Evolutionary conservation across 2,113 vertebrate species (phyloP), one percentile per base, ranked within the genome.

Genomic region (Eulemur macaco): DNA sequence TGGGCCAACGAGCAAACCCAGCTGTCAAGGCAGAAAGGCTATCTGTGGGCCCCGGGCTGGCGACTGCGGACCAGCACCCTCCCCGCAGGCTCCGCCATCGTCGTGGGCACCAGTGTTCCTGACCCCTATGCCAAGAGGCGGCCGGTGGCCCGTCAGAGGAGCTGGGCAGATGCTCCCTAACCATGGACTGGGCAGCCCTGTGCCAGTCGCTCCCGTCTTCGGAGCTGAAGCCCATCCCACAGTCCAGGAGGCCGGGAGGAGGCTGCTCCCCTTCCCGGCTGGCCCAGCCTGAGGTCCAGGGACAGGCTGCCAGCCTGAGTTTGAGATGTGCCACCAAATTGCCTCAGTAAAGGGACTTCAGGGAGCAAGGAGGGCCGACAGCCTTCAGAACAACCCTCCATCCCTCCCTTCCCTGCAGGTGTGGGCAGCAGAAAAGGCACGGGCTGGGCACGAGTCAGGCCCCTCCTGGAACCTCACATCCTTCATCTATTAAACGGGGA

Each of bases 41-140:
- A 45, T 13, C 87, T 21, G 34, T 20, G 47, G 71, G 45, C 14
- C 52, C 25, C 20, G 29, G 34, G 25, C 45, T 47, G 45, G 27
- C 31, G 12, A 20, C 23, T 45, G 5, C n/a, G 31, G 20, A 8
- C 31, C 14, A 1, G 82, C 69, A 31, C 20, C 54, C 9, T 63
- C n/a, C 39, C 6, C 18, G 39, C 0, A 0, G 31, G 27, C 39
- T 58, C 52, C 0, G 0, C 58, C 21, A 5, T 39, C 64, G 12
- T 14, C 20, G 18, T 0, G 0, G 88, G 29, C 4, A 34, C 20
- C 45, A 66, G 6, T 20, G 29, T 42, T 21, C 76, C 47, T 12
- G 52, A 27, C 7, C 29, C 34, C 21, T 34, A 50, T 71, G 42
- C 50, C 76, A 17, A 15, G 39, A 42, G 25, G 27, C 1, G 5